Base-by-base conservation (phyloP, 1,140 invertebrate genomes). In the Brachionus plicatilis region DNA sequence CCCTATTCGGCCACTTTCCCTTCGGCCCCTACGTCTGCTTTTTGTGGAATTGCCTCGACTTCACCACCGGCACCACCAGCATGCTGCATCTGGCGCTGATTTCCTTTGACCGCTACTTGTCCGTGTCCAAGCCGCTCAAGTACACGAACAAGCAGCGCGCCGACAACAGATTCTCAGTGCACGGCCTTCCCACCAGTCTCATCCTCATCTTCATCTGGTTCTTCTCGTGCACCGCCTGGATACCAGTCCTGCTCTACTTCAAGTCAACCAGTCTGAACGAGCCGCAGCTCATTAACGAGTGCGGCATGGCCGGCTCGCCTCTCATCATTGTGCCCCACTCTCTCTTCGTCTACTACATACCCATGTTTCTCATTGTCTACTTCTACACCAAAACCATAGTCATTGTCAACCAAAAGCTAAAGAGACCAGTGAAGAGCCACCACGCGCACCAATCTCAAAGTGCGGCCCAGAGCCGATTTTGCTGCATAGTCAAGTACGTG, bases 101-200 rank as follows among this genome's bases (percentile, higher is more conserved):
- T 43, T 93, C 93, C 0, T 89, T 94, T 3, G 94, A 95, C 86
- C 94, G 94, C 86, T 95, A 94, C 88, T 93, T 93, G 86, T 94
- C 94, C 0, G 94, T 95, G 27, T 93, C 94, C 1, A 94, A 94
- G 87, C 94, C 94, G 0, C 89, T 95, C 41, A 92, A 93, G 11
- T 95, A 95, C 88, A 93, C 94, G 6, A 82, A 68, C 60, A 82
- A 82, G 24, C 53, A 82, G 20, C 37, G 53, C 7, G 27, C 37
- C 7, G 53, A 82, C 33, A 60, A 68, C 43, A 41, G 53, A 24
- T 82, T 68, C 43, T 82, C 79, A 9, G 65, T 68, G 24, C 33
- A 45, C 60, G 53, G 79, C 8, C 37, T 82, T 4, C 79, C 79
- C 14, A 82, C 79, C 14, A 43, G 29, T 12, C 79, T 82, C 27